Base-by-base conservation (phyloP, 2,888 invertebrate genomes). In the Caenorhabditis plicata region DNA sequence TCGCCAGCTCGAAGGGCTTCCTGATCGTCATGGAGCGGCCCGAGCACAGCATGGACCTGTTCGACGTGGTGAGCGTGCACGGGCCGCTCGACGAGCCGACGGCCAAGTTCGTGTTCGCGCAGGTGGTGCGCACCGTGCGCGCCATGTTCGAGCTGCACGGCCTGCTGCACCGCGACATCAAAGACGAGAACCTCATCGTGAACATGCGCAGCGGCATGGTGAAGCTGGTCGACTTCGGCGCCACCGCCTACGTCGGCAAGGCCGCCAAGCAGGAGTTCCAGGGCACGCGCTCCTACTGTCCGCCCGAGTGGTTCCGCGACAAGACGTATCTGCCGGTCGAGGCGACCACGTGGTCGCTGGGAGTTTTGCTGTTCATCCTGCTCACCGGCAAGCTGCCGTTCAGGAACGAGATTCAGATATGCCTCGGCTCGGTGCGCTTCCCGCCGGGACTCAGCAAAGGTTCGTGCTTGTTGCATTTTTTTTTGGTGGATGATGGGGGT, bases 321-420 rank as follows among this genome's bases (percentile, higher is more conserved):
- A 57, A 73, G 25, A 56, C 69, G 15, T 77, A 74, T 39, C 64
- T 75, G 22, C 77, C 77, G 3, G 53, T 77, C 8, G 77, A 77
- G 47, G 65, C 68, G 15, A 65, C 74, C 83, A 93, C 92, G 91
- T 94, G 93, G 93, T 89, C 92, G 13, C 85, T 94, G n/a, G 94
- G 94, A 4, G 76, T 78, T 4, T 61, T 76, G 3, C 64, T 77
- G 15, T 76, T 74, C 66, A 73, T 75, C 35, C 61, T 75, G 11
- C 61, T 77, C 27, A 68, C 70, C 27, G 74, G 73, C 7, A 58
- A 67, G 23, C 62, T 74, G 7, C 76, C 74, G 13, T 75, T 73
- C 69, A 45, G 57, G 22, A 76, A 76, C 52, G 77, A 77, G 35
- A 72, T 77, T 31, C 77, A 77, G 53, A 74, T 73, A 20, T 75